Percentiles rank a stretch among this genome's conserved stretches.
Evolutionary conservation across 2,113 vertebrate genomes (phyloP).

Genomic region (Heliornis fulica): DNA sequence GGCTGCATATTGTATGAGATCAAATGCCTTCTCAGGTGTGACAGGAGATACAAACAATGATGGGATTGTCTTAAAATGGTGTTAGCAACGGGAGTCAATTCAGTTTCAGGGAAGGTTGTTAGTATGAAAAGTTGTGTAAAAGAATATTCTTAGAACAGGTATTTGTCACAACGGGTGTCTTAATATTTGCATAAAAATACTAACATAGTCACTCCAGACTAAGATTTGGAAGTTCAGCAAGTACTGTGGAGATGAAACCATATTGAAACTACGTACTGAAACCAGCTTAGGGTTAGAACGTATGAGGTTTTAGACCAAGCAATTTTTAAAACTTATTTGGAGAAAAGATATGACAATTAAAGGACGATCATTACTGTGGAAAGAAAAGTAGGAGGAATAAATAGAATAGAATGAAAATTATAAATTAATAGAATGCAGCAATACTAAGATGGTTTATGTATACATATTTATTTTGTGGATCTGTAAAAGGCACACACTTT

Average conservation of each 20-base stretch:
- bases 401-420: not conserved
- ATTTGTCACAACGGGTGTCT: not conserved
- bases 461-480: not conserved
- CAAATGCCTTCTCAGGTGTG: slow-evolving; percentile 55
- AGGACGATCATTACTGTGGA: not conserved
- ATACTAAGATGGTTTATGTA: not conserved
- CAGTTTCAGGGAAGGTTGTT: not conserved
- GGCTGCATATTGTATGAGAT: not conserved
- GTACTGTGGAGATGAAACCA: not conserved
- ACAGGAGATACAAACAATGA: not conserved
- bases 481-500: not conserved
- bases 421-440: not conserved
- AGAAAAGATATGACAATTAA: not conserved
- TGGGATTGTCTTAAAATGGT: not conserved
- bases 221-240: not conserved
- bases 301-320: not conserved
- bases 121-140: not conserved
- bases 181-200: not conserved
- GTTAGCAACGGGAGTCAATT: not conserved
- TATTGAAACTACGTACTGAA: not conserved
- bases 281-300: not conserved
- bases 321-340: not conserved
- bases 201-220: not conserved
- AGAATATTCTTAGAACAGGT: not conserved
- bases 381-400: not conserved